phyloP scores from a whole-genome alignment of 2,888 invertebrate species.

The Lysandra coridon region DNA sequence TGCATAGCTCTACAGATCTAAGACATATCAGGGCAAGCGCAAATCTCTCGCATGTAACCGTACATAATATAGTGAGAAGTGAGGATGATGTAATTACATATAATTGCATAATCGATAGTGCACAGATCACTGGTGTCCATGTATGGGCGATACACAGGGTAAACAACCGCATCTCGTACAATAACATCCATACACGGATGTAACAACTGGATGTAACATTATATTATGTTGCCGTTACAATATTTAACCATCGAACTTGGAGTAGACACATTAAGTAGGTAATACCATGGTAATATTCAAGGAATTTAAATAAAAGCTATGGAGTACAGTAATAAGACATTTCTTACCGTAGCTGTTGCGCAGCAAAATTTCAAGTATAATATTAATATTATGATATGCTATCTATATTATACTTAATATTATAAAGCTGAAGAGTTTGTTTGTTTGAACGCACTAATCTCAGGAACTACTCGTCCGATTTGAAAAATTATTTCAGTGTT shows the following conservation, averaged over 20 bases:
- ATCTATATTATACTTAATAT: too few relatives aligned
- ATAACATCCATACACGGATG: neutral
- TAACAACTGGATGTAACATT: neutral
- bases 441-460: too few relatives aligned
- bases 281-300: neutral
- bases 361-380: too few relatives aligned
- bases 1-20: neutral
- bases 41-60: neutral
- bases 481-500: too few relatives aligned
- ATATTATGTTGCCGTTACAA: neutral
- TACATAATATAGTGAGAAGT: conserved; percentile 1
- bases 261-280: neutral
- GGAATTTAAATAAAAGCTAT: too few relatives aligned
- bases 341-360: too few relatives aligned
- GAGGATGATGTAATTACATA: conserved; percentile 37
- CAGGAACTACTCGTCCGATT: too few relatives aligned
- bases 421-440: too few relatives aligned
- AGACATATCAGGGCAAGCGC: neutral
- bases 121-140: conserved; percentile 42
- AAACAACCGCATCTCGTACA: neutral
- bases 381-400: too few relatives aligned
- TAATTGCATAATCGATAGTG: conserved; percentile 42
- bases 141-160: conserved; percentile 34
- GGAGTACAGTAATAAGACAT: too few relatives aligned
- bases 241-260: neutral